Conservation (phyloP, 2,888 invertebrate species). For the Parasteatoda lunata region DNA sequence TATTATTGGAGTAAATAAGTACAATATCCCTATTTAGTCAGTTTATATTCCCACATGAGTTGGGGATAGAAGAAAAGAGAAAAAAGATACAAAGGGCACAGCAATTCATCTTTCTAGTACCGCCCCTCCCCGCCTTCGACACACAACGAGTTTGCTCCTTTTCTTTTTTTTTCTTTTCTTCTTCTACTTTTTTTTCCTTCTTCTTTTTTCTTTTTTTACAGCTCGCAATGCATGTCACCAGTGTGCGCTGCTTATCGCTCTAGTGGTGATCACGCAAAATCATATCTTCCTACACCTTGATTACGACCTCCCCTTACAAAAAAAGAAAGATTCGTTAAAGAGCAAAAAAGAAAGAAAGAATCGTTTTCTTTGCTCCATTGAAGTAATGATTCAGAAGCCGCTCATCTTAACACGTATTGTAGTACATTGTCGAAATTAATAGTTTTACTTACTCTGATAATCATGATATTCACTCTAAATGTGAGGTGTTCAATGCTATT, state of each 20-base stretch:
- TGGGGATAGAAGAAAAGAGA: slow-evolving; percentile 25
- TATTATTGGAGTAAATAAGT: too few species aligned
- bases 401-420: too few species aligned
- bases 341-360: too few species aligned
- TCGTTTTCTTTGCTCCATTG: too few species aligned
- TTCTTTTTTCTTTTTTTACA: slow-evolving; percentile 12
- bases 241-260: slow-evolving; percentile 38
- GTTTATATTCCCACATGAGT: slow-evolving; percentile 28
- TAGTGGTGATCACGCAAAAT: slow-evolving; percentile 16
- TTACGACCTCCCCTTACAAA: background rate
- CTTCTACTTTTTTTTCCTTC: background rate
- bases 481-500: too few species aligned
- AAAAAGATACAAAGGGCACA: slow-evolving; percentile 30
- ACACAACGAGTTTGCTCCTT: slow-evolving; percentile 49
- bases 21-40: too few species aligned
- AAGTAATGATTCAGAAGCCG: too few species aligned
- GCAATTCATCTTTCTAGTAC: slow-evolving; percentile 54
- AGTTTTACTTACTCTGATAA: too few species aligned
- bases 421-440: too few species aligned
- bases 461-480: too few species aligned
- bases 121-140: slow-evolving; percentile 60
- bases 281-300: slow-evolving; percentile 20
- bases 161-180: slow-evolving; percentile 18
- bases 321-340: background rate
- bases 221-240: slow-evolving; percentile 34